Base-by-base conservation (phyloP, 2,797 vertebrate genomes). In the Pempheris klunzingeri region DNA sequence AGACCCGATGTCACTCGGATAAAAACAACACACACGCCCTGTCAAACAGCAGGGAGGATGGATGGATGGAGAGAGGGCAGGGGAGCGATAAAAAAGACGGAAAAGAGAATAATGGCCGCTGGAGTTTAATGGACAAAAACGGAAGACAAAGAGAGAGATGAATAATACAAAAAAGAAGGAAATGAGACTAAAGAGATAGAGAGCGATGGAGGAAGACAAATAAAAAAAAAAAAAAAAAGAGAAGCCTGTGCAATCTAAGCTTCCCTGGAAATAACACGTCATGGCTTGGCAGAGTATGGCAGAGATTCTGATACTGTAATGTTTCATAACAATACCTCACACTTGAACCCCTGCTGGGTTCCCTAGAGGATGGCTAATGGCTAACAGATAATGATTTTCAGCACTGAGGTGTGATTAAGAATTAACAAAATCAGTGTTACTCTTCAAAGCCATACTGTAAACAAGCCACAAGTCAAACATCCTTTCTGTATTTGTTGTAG, bases 1-100 rank as follows among this genome's bases (percentile, higher is more conserved):
- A 93, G 88, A 93, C 92, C 90, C 82, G 52, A 85, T 94, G 90
- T 92, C 92, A 90, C 87, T 90, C 24, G 55, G 82, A 92, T 89
- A 92, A 93, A 91, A 93, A 92, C 91, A 94, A 93, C 90, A 90
- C 86, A 90, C 86, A 92, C 87, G 68, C 91, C 90, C 90, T 91
- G 89, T 91, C 90, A 83, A 84, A 83, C 82, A 72, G 85, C 72
- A 55, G 81, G 83, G 76, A 64, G 84, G 87, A 86, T 87, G 83
- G 86, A 88, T 84, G 82, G 82, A 90, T 72, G 83, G 79, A 78
- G 77, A 63, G 71, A 86, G 77, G 67, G 63, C 71, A 59, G 63
- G 70, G 77, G 66, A 76, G 74, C 36, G 46, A 85, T 87, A 80
- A 87, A 85, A 78, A 68, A 63, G 78, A 82, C 26, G 61, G 83